Conservation (phyloP, 2,113 vertebrate genomes). For the Delphinus delphis region DNA sequence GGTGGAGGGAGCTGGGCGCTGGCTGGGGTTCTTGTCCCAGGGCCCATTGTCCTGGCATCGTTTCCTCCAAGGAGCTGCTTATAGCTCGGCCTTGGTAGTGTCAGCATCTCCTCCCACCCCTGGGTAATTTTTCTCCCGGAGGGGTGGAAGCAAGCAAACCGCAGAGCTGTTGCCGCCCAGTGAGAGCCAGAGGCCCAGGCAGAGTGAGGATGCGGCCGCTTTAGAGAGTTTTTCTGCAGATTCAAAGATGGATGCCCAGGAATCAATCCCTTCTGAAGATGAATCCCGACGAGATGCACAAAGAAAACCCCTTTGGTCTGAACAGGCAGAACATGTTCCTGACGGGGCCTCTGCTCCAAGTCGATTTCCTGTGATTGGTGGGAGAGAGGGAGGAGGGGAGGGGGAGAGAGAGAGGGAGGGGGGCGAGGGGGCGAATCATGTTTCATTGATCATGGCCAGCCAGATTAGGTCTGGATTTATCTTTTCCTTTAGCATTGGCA, state of each 20-base stretch:
- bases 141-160: not conserved
- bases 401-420: not conserved
- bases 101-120: not conserved
- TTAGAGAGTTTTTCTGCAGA: constrained; percentile 61
- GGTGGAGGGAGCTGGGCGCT: not conserved
- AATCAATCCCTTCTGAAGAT: constrained; percentile 72
- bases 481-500: constrained; percentile 42
- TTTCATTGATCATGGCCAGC: not conserved
- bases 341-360: not conserved
- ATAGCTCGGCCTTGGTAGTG: not conserved
- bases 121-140: not conserved
- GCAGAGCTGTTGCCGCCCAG: not conserved
- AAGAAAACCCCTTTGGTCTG: constrained; percentile 73
- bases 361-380: constrained; percentile 68
- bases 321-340: constrained; percentile 65
- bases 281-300: constrained; percentile 60
- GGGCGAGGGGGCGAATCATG: not conserved
- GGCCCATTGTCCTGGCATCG: not conserved
- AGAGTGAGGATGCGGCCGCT: not conserved
- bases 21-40: not conserved
- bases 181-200: constrained; percentile 25
- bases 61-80: not conserved
- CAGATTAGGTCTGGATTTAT: constrained; percentile 15
- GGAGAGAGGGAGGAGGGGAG: not conserved
- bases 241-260: constrained; percentile 22